A percentile compares a stretch with the other conserved stretches of the same genome.
Conservation (phyloP, 2,888 invertebrate genomes). For the Diachrysia chrysitis region DNA sequence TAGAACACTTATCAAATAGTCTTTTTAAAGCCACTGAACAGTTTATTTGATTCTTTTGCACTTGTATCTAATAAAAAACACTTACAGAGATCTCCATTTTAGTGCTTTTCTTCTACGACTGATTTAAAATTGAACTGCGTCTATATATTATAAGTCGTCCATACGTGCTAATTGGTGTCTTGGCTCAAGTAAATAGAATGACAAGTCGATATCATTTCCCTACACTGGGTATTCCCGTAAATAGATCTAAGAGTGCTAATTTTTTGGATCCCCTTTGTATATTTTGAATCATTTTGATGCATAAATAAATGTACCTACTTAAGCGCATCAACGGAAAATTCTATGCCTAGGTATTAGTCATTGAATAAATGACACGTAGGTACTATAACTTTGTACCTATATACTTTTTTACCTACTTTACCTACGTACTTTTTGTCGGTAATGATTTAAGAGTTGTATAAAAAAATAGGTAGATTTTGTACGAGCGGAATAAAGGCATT, state of each 20-base stretch:
- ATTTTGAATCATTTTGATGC: neutral
- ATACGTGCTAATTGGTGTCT: conserved; percentile 63
- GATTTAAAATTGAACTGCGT: conserved; percentile 42
- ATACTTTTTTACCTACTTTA: too few relatives aligned
- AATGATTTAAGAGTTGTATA: too few relatives aligned
- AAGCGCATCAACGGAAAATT: neutral
- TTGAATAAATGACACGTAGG: neutral
- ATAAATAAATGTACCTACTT: neutral
- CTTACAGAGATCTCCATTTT: conserved; percentile 67
- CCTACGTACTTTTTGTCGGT: too few relatives aligned
- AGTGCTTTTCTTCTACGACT: conserved; percentile 46
- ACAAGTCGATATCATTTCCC: conserved; percentile 16
- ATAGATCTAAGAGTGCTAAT: conserved; percentile 45
- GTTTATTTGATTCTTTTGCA: neutral
- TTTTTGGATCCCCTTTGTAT: neutral
- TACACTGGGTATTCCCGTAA: conserved; percentile 26
- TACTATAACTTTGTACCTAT: too few relatives aligned
- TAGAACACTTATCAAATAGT: neutral
- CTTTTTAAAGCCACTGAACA: neutral
- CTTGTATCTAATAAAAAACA: conserved; percentile 35
- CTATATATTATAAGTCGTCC: conserved; percentile 49
- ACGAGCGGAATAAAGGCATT: neutral
- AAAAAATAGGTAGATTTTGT: too few relatives aligned
- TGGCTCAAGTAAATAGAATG: conserved; percentile 35
- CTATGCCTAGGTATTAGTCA: neutral